These are phyloP conservation scores for Hephaestus fuliginosus DNA, from an alignment of 2,797 vertebrate genomes.

Conservation along the genomic window DNA sequence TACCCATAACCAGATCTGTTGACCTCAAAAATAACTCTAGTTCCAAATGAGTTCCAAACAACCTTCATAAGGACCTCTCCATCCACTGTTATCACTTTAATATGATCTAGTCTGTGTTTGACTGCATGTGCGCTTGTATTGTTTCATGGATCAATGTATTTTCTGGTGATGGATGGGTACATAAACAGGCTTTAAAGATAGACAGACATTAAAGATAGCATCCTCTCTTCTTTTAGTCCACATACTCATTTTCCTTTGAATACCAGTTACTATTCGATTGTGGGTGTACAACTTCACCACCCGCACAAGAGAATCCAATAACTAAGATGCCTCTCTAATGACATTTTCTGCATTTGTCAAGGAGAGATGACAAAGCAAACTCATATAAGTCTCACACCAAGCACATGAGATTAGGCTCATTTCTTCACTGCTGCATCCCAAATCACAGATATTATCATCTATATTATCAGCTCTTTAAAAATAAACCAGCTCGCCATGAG, in stretches of 20 bases:
- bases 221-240: background rate
- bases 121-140: constrained; percentile 5
- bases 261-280: background rate
- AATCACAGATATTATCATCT: constrained; percentile 34
- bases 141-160: background rate
- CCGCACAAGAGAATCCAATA: background rate
- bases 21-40: background rate
- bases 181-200: background rate
- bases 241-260: background rate
- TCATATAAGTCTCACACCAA: background rate
- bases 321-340: background rate
- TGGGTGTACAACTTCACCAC: background rate
- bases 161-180: background rate
- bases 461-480: constrained; percentile 49
- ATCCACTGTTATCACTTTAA: background rate
- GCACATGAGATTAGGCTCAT: background rate
- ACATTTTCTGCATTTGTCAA: constrained; percentile 1
- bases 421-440: background rate
- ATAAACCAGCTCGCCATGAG: constrained; percentile 41
- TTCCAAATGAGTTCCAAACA: no score
- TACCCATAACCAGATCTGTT: background rate
- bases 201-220: constrained; percentile 5
- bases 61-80: background rate
- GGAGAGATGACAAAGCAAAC: background rate
- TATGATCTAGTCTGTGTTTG: background rate